These are phyloP conservation scores for Petrocephalus microphthalmus DNA, from an alignment of 2,113 vertebrate genomes.

Conservation along the genomic window DNA sequence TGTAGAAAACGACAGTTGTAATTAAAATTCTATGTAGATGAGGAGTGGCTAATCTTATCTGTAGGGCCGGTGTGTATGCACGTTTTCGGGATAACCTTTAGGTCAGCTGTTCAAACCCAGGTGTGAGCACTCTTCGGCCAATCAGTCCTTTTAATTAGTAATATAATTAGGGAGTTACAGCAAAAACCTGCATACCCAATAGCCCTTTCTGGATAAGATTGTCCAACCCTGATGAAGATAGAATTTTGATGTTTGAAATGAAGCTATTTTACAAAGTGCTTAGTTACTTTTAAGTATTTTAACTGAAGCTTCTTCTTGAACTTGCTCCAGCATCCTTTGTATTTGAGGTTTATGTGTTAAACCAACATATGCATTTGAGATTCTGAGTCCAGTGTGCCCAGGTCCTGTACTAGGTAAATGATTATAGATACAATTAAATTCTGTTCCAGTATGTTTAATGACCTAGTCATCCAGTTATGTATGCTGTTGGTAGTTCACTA, in stretches of 20 bases:
- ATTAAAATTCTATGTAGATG: background rate
- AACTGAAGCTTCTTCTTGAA: background rate
- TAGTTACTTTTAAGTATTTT: background rate
- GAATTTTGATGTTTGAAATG: no score
- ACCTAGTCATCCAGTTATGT: conserved; percentile 25
- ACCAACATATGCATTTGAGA: background rate
- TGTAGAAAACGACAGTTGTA: background rate
- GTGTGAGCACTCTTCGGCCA: no score
- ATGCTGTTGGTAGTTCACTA: conserved; percentile 48
- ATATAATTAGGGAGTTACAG: no score
- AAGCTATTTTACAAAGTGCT: background rate
- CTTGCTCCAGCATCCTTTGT: background rate
- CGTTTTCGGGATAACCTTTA: no score
- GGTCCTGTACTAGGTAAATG: background rate
- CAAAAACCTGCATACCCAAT: no score
- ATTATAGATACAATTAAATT: background rate
- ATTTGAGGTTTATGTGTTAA: background rate
- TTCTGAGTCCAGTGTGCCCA: background rate
- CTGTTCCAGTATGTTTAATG: background rate
- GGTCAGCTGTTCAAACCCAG: no score
- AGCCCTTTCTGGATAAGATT: background rate
- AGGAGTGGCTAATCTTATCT: no score
- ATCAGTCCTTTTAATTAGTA: no score
- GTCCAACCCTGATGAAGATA: no score
- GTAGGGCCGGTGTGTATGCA: no score